These are phyloP conservation scores for Alcedo atthis DNA, from an alignment of 2,797 vertebrate species.

Conservation along the genomic window DNA sequence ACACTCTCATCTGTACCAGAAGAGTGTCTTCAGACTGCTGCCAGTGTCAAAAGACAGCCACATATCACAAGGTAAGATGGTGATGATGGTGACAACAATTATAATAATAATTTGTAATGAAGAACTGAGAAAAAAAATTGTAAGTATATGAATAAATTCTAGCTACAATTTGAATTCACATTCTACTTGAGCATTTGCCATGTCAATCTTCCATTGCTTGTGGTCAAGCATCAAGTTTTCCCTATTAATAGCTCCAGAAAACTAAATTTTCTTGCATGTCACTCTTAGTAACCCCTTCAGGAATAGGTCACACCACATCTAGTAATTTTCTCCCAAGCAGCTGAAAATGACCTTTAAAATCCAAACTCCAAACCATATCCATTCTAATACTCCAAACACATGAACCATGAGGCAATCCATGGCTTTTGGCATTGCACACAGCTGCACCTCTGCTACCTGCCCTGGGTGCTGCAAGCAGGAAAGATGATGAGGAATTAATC, in stretches of 20 bases:
- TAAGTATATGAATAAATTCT: neutral
- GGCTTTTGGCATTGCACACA: neutral
- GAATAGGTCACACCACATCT: neutral
- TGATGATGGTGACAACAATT: neutral
- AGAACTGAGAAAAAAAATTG: neutral
- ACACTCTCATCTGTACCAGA: neutral
- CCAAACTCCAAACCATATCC: neutral
- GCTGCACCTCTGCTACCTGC: neutral
- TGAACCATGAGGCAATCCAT: neutral
- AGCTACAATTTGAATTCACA: neutral
- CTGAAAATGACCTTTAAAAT: neutral
- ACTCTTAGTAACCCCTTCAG: neutral
- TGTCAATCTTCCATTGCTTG: neutral
- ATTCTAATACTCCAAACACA: neutral
- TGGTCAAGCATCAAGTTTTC: neutral
- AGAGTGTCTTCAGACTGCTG: neutral
- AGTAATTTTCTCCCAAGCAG: neutral
- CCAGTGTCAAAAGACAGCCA: neutral
- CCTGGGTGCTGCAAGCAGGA: neutral
- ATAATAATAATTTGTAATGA: neutral
- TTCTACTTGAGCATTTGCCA: neutral
- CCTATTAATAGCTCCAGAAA: neutral
- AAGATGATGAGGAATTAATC: neutral
- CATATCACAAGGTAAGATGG: neutral
- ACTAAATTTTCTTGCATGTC: neutral